Base-by-base conservation (phyloP, 2,113 vertebrate genomes). In the Tringa solitaria region DNA sequence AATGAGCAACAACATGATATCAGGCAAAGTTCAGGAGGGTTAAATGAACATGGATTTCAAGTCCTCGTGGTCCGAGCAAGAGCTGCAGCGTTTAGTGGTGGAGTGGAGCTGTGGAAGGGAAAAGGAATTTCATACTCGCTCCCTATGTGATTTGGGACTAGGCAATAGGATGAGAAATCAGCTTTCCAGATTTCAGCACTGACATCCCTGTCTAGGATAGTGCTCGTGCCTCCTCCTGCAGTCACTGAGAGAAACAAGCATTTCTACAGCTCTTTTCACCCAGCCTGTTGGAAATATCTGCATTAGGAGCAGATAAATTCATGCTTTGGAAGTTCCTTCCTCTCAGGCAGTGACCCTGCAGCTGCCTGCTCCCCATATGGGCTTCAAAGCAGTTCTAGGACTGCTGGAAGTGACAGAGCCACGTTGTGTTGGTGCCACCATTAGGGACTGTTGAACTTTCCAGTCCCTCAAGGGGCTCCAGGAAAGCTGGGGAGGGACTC, bases 1-100 rank as follows among this genome's bases (percentile, higher is more conserved):
- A 96, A 94, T 72, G 83, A 91, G 86, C 53, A 87, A 54, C 90
- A 87, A 56, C 37, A 24, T 35, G 50, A 26, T 89, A 89, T 30
- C 68, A 83, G 93, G 83, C 83, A 70, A 53, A 95, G 94, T 96
- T 95, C 95, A 92, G 59, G 39, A 37, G 73, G 85, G 94, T 94
- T 96, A 96, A 95, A 89, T 41, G 95, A 93, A 94, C 64, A 41
- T 9, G 39, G 83, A 43, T 80, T 92, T 94, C 65, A 95, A 84
- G 84, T 93, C 87, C 76, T 37, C 14, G 0, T 10, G 39, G 53
- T 80, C 19, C 60, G 64, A 65, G 59, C 61, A 65, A 69, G 69
- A 87, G 78, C 81, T 93, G 74, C 56, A 56, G 77, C 3, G 0
- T 75, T 86, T 59, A 20, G 60, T 86, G 46, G 43, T 78, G 37